These are phyloP conservation scores for Baryphthengus martii DNA, from an alignment of 2,113 vertebrate species.

Conservation along the genomic window DNA sequence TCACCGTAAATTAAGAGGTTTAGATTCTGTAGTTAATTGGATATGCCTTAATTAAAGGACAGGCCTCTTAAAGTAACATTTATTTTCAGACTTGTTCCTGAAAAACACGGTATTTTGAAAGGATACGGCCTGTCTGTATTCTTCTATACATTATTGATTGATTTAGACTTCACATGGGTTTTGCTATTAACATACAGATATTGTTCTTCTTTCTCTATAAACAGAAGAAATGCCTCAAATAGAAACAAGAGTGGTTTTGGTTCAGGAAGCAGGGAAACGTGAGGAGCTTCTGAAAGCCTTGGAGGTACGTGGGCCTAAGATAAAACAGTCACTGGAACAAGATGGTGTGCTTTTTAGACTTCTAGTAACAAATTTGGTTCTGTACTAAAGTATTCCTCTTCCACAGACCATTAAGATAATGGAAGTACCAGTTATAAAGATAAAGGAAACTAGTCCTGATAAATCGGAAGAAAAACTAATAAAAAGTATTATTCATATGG, in stretches of 20 bases:
- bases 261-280: slow-evolving; percentile 81
- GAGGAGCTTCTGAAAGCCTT: slow-evolving; percentile 84
- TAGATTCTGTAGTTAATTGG: background rate
- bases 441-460: slow-evolving; percentile 87
- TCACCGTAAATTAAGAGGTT: background rate
- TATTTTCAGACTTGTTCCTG: background rate
- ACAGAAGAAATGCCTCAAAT: slow-evolving; percentile 88
- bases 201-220: slow-evolving; percentile 18
- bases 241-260: slow-evolving; percentile 88
- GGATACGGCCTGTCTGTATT: background rate
- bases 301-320: slow-evolving; percentile 78
- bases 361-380: slow-evolving; percentile 6
- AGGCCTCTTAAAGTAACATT: background rate
- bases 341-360: background rate
- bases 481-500: slow-evolving; percentile 97
- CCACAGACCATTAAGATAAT: slow-evolving; percentile 92
- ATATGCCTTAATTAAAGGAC: background rate
- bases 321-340: background rate
- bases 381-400: slow-evolving; percentile 79
- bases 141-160: background rate
- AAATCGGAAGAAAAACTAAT: slow-evolving; percentile 89
- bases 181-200: background rate
- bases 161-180: background rate
- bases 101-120: background rate
- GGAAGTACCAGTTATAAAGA: slow-evolving; percentile 98